Evolutionary conservation across 2,113 vertebrate species (phyloP).

Genomic region (Calidris pugnax): DNA sequence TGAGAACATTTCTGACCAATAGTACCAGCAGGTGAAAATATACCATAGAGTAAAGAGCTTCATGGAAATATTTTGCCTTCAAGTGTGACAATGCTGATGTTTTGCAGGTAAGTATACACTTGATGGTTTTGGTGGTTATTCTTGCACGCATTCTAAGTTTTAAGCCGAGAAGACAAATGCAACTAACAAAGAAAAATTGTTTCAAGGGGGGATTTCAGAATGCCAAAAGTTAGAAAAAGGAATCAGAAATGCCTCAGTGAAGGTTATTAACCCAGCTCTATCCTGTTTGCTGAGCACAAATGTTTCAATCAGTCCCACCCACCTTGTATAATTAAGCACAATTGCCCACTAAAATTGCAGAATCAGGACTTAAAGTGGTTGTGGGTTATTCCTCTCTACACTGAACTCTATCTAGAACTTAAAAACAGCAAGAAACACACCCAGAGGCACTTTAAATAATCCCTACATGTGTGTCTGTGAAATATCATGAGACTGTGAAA

Average conservation of each 20-base stretch:
- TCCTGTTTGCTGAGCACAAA: neutral
- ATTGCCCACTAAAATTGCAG: neutral
- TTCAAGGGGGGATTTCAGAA: neutral
- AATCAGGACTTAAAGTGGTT: neutral
- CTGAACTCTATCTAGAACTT: neutral
- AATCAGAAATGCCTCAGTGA: neutral
- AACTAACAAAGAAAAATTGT: neutral
- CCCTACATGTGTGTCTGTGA: neutral
- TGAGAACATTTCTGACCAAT: neutral
- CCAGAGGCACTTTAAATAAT: neutral
- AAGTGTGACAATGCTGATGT: neutral
- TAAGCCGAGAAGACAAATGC: neutral
- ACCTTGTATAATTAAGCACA: neutral
- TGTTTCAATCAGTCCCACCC: neutral
- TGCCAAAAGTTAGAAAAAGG: neutral
- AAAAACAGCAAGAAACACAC: neutral
- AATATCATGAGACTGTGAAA: constrained; percentile 13
- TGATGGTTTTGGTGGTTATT: neutral
- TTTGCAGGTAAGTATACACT: neutral
- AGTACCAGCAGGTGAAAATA: neutral
- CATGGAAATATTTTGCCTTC: neutral
- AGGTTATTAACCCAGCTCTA: neutral
- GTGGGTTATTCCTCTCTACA: neutral
- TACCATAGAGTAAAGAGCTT: neutral
- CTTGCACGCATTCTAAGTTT: neutral